Conservation (phyloP, 2,888 invertebrate species). For the Ophonus ardosiacus region DNA sequence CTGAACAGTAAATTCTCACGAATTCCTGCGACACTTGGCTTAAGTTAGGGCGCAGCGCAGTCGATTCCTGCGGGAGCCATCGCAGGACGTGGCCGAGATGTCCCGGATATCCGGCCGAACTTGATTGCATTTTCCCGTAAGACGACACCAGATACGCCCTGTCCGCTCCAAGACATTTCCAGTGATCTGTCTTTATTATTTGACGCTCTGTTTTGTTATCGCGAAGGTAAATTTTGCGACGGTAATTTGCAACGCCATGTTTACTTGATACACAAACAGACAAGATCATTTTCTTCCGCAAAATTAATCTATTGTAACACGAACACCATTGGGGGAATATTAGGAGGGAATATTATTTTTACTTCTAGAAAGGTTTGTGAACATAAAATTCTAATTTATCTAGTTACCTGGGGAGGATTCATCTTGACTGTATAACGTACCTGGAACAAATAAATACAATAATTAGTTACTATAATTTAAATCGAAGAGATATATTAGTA, state of each 20-base stretch:
- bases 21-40: conserved; percentile 26
- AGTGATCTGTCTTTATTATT: conserved; percentile 38
- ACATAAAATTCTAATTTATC: too few relatives aligned
- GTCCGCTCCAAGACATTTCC: neutral
- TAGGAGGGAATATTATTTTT: neutral
- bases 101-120: conserved; percentile 39
- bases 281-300: neutral
- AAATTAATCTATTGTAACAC: conserved; percentile 1
- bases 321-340: neutral
- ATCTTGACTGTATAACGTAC: too few relatives aligned
- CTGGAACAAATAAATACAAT: too few relatives aligned
- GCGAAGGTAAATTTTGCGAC: conserved; percentile 13
- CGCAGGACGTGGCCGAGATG: conserved; percentile 40
- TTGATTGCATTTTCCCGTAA: conserved; percentile 46
- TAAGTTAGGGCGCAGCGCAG: conserved; percentile 30
- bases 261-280: neutral
- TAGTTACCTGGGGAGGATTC: too few relatives aligned
- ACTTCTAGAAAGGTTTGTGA: neutral
- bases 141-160: conserved; percentile 27
- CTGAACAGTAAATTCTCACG: neutral
- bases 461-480: too few relatives aligned
- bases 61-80: conserved; percentile 41
- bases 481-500: too few relatives aligned
- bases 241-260: conserved; percentile 9
- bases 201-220: conserved; percentile 28